Conservation (phyloP, 1,140 invertebrate genomes). For the Diachasmimorpha longicaudata region DNA sequence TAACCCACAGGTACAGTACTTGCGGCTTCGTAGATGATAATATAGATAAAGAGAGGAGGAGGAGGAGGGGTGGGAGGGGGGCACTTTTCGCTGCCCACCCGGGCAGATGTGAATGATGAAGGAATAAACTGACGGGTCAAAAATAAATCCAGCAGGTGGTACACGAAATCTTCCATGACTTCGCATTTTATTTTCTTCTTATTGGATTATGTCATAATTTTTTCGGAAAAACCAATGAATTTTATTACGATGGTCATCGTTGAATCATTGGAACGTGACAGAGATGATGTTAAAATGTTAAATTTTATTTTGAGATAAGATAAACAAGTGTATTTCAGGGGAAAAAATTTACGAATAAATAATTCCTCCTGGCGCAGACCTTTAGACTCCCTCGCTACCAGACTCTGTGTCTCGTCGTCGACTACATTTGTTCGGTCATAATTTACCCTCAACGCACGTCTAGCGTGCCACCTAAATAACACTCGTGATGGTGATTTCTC, state of each 20-base stretch:
- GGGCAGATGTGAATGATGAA: neutral
- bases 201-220: neutral
- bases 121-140: neutral
- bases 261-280: neutral
- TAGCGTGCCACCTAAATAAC: neutral
- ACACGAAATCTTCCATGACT: neutral
- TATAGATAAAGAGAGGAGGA: neutral
- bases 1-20: neutral
- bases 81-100: neutral
- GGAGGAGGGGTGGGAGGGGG: too few species aligned
- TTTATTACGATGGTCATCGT: neutral
- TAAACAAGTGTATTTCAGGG: neutral
- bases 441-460: neutral
- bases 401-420: neutral
- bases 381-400: neutral
- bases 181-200: neutral
- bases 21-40: neutral
- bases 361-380: neutral
- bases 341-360: neutral
- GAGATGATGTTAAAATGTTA: neutral
- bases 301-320: neutral
- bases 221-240: neutral
- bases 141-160: constrained; percentile 1
- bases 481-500: neutral
- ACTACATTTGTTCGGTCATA: neutral